Evolutionary conservation across 1,140 invertebrate genomes (phyloP).

Genomic region (Meteorus sp.): DNA sequence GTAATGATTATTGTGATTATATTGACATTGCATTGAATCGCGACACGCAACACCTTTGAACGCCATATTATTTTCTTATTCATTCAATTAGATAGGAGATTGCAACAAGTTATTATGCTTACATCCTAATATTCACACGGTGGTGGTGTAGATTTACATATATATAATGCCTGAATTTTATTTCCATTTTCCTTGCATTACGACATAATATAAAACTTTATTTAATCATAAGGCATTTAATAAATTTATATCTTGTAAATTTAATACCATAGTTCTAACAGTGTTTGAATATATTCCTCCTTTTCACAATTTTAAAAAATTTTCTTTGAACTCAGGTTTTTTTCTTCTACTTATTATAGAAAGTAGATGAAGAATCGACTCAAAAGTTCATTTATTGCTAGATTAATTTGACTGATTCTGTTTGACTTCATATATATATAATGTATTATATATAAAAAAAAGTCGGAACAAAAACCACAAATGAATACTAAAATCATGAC

Average conservation of each 20-base stretch:
- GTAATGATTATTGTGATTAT: constrained; percentile 21
- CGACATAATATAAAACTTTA: constrained; percentile 37
- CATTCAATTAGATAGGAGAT: constrained; percentile 28
- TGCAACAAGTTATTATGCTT: constrained; percentile 39
- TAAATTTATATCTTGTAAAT: constrained; percentile 27
- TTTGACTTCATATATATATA: constrained; percentile 9
- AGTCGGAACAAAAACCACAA: constrained; percentile 23
- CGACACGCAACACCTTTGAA: constrained; percentile 7
- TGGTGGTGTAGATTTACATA: constrained; percentile 30
- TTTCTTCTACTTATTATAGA: constrained; percentile 9
- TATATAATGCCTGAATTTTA: constrained; percentile 34
- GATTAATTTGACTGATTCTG: constrained; percentile 47
- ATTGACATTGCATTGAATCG: constrained; percentile 18
- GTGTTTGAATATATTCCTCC: constrained; percentile 34
- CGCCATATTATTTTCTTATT: constrained; percentile 26
- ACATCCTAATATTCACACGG: constrained; percentile 39
- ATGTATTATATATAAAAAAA: too few species aligned
- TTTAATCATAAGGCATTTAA: constrained; percentile 44
- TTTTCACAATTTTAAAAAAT: constrained; percentile 20
- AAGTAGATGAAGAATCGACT: constrained; percentile 39
- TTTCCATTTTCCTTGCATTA: too few species aligned
- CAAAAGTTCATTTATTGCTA: constrained; percentile 46
- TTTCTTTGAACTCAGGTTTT: constrained; percentile 24
- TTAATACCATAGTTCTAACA: constrained; percentile 26
- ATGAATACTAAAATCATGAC: constrained; percentile 23